Base-by-base conservation (phyloP, 2,888 invertebrate species). In the Sthenelais limicola region DNA sequence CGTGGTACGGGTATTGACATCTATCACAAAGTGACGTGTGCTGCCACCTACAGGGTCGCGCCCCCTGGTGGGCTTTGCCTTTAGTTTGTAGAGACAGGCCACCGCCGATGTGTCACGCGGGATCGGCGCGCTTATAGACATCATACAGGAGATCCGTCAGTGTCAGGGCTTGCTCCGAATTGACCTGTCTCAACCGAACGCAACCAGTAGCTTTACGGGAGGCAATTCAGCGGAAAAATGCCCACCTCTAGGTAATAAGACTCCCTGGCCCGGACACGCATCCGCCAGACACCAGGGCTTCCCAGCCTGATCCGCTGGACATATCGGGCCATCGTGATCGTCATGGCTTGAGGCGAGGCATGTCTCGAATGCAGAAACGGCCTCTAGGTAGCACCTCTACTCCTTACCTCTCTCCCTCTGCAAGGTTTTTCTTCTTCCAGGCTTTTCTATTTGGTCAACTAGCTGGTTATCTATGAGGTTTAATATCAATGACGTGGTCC, bases 211-310 rank as follows among this genome's bases (percentile, higher is more conserved):
- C 38, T 43, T 62, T 35, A 62, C 24, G 24, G 24, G 15, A 21
- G 4, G 62, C 38, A 62, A 62, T 62, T 35, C 24, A 62, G 62
- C 38, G 26, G 35, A 38, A 62, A 62, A 62, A 38, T 43, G 43
- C 21, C 21, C 3, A 24, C 3, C 62, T 38, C 1, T 43, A 35
- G 62, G 62, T 38, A 62, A 38, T 62, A 62, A 62, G 35, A 35
- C 62, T 21, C 15, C 38, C 35, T 5, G 38, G 62, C 15, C 38
- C 62, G 15, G 35, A 24, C 38, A 62, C 43, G 43, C 62, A 62
- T 28, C 9, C 33, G 32, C 26, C 30, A 32, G 30, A 18, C 26
- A 1, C 2, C 24, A 3, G 2, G 32, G 33, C 38, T 35, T 32
- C 62, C 7, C 38, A 5, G 38, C 62, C 62, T 56, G 56, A 62